Base-by-base conservation (phyloP, 1,140 invertebrate species). In the Brachionus asplanchnoidis region DNA sequence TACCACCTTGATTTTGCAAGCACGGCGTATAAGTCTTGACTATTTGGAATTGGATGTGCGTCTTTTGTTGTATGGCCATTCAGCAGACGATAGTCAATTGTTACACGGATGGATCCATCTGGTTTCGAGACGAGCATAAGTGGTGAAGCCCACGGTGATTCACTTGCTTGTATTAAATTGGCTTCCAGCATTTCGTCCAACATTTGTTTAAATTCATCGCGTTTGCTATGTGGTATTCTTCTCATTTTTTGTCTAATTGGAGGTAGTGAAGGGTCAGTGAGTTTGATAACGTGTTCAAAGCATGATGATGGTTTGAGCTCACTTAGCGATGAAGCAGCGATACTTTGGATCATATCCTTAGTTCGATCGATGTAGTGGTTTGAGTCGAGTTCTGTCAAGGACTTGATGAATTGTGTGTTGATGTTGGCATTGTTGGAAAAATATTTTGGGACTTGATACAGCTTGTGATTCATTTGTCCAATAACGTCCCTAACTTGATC, bases 101-200 rank as follows among this genome's bases (percentile, higher is more conserved):
- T 46, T 7, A 85, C 20, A 17, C 85, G 28, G 17, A 66, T 70
- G 8, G 36, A 20, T n/a, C 80, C 26, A 32, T 46, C 65, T 9
- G 36, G 36, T 53, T 83, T 83, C 17, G 46, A 8, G 11, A 80
- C 46, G 28, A 80, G 26, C n/a, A 80, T 4, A n/a, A 80, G 20
- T 36, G 77, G 77, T n/a, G 77, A 80, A 36, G 14, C 26, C 46
- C 77, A 80, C n/a, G 46, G 26, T 20, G 20, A 36, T n/a, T 80
- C 56, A 53, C 46, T 6, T 40, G 12, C 0, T 26, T 65, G 46
- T 12, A 80, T 80, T 53, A 80, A 84, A 50, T 66, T 85, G 36
- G 70, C 36, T 26, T 87, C 56, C 1, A 83, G 20, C 80, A 83
- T 83, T 28, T 66, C 36, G 7, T 83, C 80, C 17, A 83, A 73